Base-by-base conservation (phyloP, 2,797 vertebrate species). In the Euthynnus affinis region DNA sequence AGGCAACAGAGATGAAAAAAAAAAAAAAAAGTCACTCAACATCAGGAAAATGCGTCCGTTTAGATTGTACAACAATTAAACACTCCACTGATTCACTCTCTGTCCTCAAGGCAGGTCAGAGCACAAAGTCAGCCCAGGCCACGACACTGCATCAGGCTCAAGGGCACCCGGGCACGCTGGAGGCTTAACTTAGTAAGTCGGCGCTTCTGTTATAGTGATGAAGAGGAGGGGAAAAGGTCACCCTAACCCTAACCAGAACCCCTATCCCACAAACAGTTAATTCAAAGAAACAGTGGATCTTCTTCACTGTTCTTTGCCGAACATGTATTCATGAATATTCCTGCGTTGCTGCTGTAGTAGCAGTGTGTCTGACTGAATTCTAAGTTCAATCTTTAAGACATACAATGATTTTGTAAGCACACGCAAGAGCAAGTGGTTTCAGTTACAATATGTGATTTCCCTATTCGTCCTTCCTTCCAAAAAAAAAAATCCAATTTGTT, bases 351-450 rank as follows among this genome's bases (percentile, higher is more conserved):
- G 64, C 66, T 29, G 78, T 32, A 57, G 34, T 20, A 57, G 22
- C 29, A 42, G 49, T 25, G 22, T 63, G n/a, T 73, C 34, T 32
- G 25, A 29, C 15, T 14, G 17, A 1, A 2, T 42, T 70, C 42
- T 51, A 37, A 37, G n/a, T 66, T 71, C 68, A 27, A 51, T 73
- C 77, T 77, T 62, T 23, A 67, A 78, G 46, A 76, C 59, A 44
- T 20, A 66, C 59, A 49, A 51, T 62, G 20, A 61, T 77, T 70
- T 65, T 71, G 6, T 29, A 74, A 79, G 67, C 10, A 70, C 51
- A 75, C 56, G 57, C 78, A 75, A 71, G 58, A 59, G 64, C 68
- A 76, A 76, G 69, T 64, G 76, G 78, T 72, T 87, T 80, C 55
- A 69, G 57, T 76, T 71, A 48, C 27, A 82, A 66, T 73, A 74